Conservation (phyloP, 2,113 vertebrate species). For the Fregata magnificens region DNA sequence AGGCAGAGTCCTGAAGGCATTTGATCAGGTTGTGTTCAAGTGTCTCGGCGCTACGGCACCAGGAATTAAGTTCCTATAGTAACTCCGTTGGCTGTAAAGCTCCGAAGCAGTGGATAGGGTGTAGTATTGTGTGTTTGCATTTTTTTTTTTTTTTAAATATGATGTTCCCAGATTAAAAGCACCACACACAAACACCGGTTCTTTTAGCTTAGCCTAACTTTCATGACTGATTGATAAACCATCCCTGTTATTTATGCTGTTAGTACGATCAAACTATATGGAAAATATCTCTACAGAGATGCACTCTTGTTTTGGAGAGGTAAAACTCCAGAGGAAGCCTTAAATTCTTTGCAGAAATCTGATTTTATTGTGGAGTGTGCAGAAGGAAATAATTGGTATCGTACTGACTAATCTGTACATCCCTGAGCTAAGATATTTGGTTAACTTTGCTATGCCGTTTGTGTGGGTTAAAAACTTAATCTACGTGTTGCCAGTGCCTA, state of each 20-base stretch:
- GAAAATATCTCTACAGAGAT: not conserved
- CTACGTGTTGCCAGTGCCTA: not conserved
- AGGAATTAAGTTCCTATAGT: not conserved
- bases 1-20: conserved; percentile 11
- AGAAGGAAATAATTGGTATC: not conserved
- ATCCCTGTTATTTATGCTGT: not conserved
- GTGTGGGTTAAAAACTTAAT: not conserved
- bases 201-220: not conserved
- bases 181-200: not conserved
- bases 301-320: not conserved
- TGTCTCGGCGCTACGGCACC: not conserved
- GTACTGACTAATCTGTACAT: not conserved
- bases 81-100: not conserved
- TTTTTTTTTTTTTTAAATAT: not conserved
- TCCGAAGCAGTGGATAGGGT: not conserved
- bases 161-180: not conserved
- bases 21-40: conserved; percentile 20
- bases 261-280: not conserved
- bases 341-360: not conserved
- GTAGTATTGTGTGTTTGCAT: not conserved
- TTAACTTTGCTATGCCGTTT: not conserved
- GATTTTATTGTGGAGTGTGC: not conserved
- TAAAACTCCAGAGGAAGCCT: not conserved
- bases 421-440: not conserved
- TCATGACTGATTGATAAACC: not conserved